Evolutionary conservation across 2,113 vertebrate genomes (phyloP).

Genomic region (Vombatus ursinus): DNA sequence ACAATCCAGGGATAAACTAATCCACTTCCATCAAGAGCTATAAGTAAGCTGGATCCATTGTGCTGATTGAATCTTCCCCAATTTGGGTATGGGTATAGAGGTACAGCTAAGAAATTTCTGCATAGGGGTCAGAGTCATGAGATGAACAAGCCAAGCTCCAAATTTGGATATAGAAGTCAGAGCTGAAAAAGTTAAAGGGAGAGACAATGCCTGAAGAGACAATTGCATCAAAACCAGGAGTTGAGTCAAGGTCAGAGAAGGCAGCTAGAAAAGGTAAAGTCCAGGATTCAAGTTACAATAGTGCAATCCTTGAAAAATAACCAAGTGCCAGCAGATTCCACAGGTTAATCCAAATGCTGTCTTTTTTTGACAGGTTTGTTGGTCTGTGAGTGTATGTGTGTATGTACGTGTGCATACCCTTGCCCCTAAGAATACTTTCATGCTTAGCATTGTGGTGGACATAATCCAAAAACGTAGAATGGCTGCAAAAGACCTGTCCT

Average conservation of each 20-base stretch:
- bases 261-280: neutral
- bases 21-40: neutral
- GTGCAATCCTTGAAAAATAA: neutral
- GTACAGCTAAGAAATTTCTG: neutral
- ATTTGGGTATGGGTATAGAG: no score
- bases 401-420: neutral
- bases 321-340: neutral
- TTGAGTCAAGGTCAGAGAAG: neutral
- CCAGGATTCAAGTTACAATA: neutral
- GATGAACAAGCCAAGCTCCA: neutral
- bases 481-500: neutral
- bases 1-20: neutral
- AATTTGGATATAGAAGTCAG: neutral
- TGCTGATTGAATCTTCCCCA: no score
- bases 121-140: neutral
- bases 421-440: neutral
- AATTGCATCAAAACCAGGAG: neutral
- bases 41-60: neutral
- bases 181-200: neutral
- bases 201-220: neutral
- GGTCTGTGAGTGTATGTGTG: neutral
- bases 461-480: neutral
- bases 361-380: neutral
- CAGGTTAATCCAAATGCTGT: neutral
- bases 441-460: neutral